phyloP scores from a whole-genome alignment of 2,797 vertebrate genomes.

The Pseudochirops cupreus region DNA sequence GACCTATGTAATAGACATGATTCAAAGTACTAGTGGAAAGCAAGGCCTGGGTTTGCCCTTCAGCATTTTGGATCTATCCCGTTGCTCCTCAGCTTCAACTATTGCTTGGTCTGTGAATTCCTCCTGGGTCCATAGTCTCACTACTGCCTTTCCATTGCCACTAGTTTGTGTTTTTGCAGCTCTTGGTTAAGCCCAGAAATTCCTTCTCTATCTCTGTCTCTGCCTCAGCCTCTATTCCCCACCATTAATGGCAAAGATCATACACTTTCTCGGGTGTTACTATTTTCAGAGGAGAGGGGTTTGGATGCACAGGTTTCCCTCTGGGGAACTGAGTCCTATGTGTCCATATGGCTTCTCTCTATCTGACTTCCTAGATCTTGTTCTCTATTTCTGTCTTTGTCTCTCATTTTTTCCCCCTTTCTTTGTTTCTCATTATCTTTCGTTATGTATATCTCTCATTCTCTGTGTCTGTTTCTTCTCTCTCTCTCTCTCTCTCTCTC shows the following conservation, averaged over 20 bases:
- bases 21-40: neutral
- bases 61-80: neutral
- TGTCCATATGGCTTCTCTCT: neutral
- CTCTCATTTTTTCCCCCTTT: neutral
- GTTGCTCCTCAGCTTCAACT: neutral
- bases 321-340: neutral
- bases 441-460: neutral
- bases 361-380: neutral
- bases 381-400: neutral
- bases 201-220: neutral
- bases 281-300: neutral
- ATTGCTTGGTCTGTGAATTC: neutral
- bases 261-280: neutral
- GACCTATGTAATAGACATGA: neutral
- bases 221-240: neutral
- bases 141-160: neutral
- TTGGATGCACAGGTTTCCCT: neutral
- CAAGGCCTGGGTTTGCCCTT: neutral
- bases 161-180: neutral
- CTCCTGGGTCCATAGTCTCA: neutral
- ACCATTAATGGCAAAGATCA: neutral
- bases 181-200: neutral
- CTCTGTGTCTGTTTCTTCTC: neutral
- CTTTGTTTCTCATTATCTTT: neutral
- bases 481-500: neutral